These are phyloP conservation scores for Hypomesus transpacificus DNA, from an alignment of 2,113 vertebrate species.

Conservation along the genomic window DNA sequence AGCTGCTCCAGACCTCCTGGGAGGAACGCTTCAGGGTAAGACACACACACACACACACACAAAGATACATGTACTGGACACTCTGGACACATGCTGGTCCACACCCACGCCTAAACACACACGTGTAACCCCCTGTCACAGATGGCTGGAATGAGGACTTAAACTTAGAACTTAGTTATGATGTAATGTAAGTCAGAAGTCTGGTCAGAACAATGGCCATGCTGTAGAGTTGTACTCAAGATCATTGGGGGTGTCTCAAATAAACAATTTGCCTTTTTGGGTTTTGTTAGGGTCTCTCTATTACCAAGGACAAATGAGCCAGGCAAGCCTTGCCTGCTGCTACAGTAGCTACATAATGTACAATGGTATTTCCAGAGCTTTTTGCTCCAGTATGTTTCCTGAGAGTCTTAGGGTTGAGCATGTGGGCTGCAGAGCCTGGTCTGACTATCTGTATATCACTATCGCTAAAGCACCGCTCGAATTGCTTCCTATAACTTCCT, in stretches of 20 bases:
- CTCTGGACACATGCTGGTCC: neutral
- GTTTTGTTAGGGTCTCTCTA: too few relatives aligned
- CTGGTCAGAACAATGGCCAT: too few relatives aligned
- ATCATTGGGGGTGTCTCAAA: too few relatives aligned
- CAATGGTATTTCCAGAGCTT: neutral
- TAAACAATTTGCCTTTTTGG: too few relatives aligned
- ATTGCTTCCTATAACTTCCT: conserved; percentile 55
- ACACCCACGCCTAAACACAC: neutral
- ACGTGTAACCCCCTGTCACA: neutral
- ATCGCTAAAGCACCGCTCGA: conserved; percentile 27
- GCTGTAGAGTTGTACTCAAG: too few relatives aligned
- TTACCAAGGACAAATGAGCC: neutral
- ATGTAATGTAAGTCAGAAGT: too few relatives aligned
- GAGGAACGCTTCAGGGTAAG: conserved; percentile 88
- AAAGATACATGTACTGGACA: neutral
- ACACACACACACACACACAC: conserved; percentile 18
- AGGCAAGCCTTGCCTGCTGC: neutral
- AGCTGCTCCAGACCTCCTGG: conserved; percentile 88
- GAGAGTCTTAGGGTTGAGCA: neutral
- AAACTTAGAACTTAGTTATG: too few relatives aligned
- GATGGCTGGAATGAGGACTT: too few relatives aligned
- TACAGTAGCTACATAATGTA: neutral
- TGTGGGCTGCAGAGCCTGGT: conserved; percentile 5
- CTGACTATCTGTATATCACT: conserved; percentile 28
- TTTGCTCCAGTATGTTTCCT: neutral